Percentiles rank a stretch among this genome's conserved stretches.
phyloP scores from a whole-genome alignment of 2,797 vertebrate species.

The Chromobotia macracanthus region DNA sequence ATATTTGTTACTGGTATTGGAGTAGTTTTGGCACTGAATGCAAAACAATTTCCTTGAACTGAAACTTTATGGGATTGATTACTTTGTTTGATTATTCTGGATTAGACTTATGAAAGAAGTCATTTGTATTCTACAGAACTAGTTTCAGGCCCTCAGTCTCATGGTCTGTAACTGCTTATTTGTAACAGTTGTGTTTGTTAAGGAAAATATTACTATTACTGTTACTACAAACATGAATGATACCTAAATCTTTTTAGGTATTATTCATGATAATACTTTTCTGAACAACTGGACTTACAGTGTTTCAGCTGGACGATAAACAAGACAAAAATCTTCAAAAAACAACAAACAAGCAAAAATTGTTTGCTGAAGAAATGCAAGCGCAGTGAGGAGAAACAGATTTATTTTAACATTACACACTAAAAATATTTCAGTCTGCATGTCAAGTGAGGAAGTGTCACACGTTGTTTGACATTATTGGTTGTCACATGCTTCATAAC shows the following conservation, averaged over 20 bases:
- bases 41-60: not conserved
- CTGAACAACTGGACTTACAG: not conserved
- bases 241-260: no score
- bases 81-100: not conserved
- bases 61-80: not conserved
- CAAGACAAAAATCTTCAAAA: not conserved
- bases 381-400: no score
- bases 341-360: not conserved
- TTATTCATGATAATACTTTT: no score
- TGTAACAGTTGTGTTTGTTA: not conserved
- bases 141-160: no score
- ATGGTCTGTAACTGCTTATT: not conserved
- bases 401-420: no score
- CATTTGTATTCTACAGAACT: not conserved
- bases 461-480: no score
- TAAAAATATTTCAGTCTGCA: no score
- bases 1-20: not conserved
- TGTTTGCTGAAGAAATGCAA: no score
- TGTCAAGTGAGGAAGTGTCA: no score
- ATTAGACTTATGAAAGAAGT: conserved; percentile 1
- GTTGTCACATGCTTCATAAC: no score
- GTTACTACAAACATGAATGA: not conserved
- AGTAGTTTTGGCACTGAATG: conserved; percentile 23
- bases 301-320: no score
- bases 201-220: not conserved